Percentiles rank a stretch among this genome's conserved stretches.
phyloP scores from a whole-genome alignment of 2,113 vertebrate genomes.

The Sylvilagus bachmani region DNA sequence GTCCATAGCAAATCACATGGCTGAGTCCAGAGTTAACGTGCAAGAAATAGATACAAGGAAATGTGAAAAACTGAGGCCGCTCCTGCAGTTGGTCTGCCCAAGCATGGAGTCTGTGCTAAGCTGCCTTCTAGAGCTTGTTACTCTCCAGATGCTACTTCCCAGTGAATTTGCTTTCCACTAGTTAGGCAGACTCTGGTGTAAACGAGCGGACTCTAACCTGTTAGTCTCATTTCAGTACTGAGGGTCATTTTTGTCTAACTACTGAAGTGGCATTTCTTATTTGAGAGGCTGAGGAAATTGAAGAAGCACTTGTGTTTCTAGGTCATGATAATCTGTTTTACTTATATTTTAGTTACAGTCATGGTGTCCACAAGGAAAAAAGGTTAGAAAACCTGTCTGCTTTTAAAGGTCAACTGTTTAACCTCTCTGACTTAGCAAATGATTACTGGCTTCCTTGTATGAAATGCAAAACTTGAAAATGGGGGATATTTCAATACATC shows the following conservation, averaged over 20 bases:
- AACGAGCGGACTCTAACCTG: neutral
- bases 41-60: neutral
- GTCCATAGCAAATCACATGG: neutral
- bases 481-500: constrained; percentile 4
- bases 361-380: too few relatives aligned
- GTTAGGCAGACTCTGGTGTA: neutral
- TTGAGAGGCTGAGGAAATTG: neutral
- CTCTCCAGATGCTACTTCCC: neutral
- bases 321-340: neutral
- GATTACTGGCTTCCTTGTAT: constrained; percentile 21
- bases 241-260: constrained; percentile 3
- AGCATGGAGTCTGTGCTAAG: neutral
- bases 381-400: too few relatives aligned
- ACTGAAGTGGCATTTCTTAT: neutral
- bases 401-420: neutral
- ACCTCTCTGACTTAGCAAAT: neutral
- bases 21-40: neutral
- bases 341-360: too few relatives aligned
- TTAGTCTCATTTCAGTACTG: constrained; percentile 11
- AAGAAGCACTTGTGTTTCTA: neutral
- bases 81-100: neutral
- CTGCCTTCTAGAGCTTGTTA: neutral
- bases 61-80: neutral
- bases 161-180: constrained; percentile 10
- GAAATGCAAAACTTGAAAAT: constrained; percentile 36